Evolutionary conservation across 2,113 vertebrate genomes (phyloP).

Genomic region (Callaeas wilsoni): DNA sequence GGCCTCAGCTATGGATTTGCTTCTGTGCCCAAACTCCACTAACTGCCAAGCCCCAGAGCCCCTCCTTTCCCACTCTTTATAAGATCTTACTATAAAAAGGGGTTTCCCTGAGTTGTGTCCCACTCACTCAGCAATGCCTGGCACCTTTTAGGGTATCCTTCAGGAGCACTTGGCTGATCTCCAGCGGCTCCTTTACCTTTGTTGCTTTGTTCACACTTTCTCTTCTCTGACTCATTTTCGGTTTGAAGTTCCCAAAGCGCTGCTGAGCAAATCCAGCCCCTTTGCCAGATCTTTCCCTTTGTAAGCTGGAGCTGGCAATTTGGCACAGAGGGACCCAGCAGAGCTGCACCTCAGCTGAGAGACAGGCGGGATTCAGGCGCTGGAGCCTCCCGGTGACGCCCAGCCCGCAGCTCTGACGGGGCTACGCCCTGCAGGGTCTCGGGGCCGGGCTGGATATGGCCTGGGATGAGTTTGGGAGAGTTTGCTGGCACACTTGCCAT

Average conservation of each 20-base stretch:
- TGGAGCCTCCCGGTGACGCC: neutral
- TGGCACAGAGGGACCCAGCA: neutral
- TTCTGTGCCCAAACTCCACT: neutral
- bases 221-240: neutral
- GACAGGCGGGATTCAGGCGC: rapidly evolving
- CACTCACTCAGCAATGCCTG: neutral
- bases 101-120: neutral
- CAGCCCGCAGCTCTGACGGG: neutral
- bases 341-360: neutral
- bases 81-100: neutral
- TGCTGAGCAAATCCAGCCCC: neutral
- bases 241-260: neutral
- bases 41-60: neutral
- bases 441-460: neutral
- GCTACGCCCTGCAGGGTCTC: neutral
- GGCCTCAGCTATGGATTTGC: neutral
- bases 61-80: neutral
- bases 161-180: neutral
- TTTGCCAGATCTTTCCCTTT: neutral
- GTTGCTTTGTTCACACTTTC: neutral
- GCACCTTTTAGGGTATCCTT: neutral
- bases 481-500: neutral
- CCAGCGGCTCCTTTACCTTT: neutral
- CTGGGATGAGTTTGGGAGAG: neutral
- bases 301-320: neutral